Percentiles rank a stretch among this genome's conserved stretches.
These are phyloP conservation scores for Andrena trimmerana DNA, from an alignment of 2,888 invertebrate genomes.

Conservation along the genomic window DNA sequence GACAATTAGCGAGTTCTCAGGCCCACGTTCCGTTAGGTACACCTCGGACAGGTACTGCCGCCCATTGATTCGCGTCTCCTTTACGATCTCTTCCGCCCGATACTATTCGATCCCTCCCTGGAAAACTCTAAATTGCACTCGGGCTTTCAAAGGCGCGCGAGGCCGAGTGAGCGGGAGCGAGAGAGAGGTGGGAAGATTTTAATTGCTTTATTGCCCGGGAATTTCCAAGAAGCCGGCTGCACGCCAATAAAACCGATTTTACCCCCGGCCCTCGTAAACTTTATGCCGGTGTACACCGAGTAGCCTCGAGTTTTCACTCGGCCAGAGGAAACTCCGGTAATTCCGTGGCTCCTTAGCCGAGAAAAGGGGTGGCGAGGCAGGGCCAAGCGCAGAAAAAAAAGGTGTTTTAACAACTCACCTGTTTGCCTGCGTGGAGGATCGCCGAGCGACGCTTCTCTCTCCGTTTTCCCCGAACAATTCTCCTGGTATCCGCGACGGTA, in stretches of 20 bases:
- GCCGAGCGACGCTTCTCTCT: background rate
- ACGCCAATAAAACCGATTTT: conserved; percentile 72
- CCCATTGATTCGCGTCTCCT: conserved; percentile 22
- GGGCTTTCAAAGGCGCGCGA: background rate
- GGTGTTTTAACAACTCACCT: conserved; percentile 22
- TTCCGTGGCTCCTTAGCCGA: conserved; percentile 3
- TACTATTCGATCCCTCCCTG: conserved; percentile 11
- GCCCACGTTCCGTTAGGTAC: conserved; percentile 48
- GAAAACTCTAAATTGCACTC: conserved; percentile 50
- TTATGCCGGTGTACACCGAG: conserved; percentile 60
- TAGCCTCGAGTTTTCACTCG: conserved; percentile 31
- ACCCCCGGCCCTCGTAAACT: conserved; percentile 68
- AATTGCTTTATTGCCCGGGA: conserved; percentile 77
- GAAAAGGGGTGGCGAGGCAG: background rate
- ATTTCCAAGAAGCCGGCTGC: conserved; percentile 66
- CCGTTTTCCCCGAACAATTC: conserved; percentile 16
- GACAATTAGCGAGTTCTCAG: conserved; percentile 48
- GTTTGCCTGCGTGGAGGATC: conserved; percentile 27
- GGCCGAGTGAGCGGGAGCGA: background rate
- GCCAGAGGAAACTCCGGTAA: conserved; percentile 22
- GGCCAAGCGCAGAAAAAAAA: background rate
- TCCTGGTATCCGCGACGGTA: background rate
- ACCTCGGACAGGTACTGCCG: conserved; percentile 5
- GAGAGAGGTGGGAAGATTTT: conserved; percentile 53
- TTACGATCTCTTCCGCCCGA: conserved; percentile 31